A percentile compares a stretch with the other conserved stretches of the same genome.
Evolutionary conservation across 2,113 vertebrate species (phyloP).

Genomic region (Phainopepla nitens): DNA sequence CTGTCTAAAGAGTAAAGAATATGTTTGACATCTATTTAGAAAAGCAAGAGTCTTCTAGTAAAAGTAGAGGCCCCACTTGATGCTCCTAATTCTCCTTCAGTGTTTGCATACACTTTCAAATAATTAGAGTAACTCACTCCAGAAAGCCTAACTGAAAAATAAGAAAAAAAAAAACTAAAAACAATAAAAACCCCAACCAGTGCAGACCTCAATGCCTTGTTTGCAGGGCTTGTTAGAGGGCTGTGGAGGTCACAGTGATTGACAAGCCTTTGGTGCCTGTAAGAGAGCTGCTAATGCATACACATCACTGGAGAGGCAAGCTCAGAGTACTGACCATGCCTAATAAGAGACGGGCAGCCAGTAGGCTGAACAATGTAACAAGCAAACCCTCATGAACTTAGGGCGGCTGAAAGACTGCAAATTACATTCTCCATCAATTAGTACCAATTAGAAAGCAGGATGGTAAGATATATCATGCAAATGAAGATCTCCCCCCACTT

Average conservation of each 20-base stretch:
- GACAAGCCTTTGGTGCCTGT: slow-evolving; percentile 69
- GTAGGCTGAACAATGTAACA: slow-evolving; percentile 56
- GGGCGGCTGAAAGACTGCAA: slow-evolving; percentile 28
- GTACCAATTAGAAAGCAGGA: slow-evolving; percentile 53
- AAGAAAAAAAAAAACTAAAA: not conserved
- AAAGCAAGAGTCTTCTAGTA: slow-evolving; percentile 72
- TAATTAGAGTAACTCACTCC: slow-evolving; percentile 71
- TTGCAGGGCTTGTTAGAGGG: slow-evolving; percentile 67
- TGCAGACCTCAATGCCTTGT: slow-evolving; percentile 63
- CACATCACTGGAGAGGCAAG: slow-evolving; percentile 42
- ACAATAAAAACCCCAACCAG: too few species aligned
- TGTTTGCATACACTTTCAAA: slow-evolving; percentile 76
- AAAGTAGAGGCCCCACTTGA: slow-evolving; percentile 72
- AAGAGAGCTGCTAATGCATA: slow-evolving; percentile 61
- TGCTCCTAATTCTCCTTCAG: slow-evolving; percentile 66
- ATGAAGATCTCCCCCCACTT: not conserved
- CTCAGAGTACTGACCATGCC: slow-evolving; percentile 39
- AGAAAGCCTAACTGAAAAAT: slow-evolving; percentile 35
- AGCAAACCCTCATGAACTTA: not conserved
- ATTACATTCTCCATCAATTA: slow-evolving; percentile 67
- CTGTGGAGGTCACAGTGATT: slow-evolving; percentile 71
- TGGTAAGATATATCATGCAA: not conserved
- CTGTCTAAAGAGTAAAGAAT: slow-evolving; percentile 73
- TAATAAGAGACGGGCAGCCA: slow-evolving; percentile 53
- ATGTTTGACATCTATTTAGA: slow-evolving; percentile 74